Conservation (phyloP, 2,797 vertebrate species). For the Eremophila alpestris region DNA sequence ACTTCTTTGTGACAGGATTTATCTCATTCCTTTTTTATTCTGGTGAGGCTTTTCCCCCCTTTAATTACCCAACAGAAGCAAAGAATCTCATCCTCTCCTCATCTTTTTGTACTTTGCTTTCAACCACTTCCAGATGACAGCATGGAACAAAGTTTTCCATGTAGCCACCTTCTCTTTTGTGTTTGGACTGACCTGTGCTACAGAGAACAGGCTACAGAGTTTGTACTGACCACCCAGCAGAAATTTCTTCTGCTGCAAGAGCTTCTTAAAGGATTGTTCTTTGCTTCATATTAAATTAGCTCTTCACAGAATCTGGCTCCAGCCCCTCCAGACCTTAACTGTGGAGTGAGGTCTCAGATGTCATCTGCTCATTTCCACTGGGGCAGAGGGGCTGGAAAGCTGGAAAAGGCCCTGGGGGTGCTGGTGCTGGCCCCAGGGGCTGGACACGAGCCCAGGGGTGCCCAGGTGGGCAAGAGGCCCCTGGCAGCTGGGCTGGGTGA, state of each 20-base stretch:
- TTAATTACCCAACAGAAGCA: constrained; percentile 54
- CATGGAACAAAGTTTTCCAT: background rate
- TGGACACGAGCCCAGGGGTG: background rate
- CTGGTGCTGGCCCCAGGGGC: background rate
- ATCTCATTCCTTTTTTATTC: background rate
- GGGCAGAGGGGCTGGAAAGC: background rate
- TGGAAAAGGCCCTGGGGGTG: background rate
- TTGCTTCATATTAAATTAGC: background rate
- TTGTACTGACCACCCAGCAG: background rate
- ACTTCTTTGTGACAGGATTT: constrained; percentile 22
- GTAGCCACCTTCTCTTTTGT: background rate
- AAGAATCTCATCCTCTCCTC: constrained; percentile 26
- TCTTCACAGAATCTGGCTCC: background rate
- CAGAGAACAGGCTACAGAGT: background rate
- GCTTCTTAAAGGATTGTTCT: background rate
- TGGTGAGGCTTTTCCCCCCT: background rate
- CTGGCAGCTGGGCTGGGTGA: background rate
- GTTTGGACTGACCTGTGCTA: background rate
- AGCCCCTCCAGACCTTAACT: background rate
- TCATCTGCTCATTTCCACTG: background rate
- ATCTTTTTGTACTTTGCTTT: constrained; percentile 23
- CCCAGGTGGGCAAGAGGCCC: background rate
- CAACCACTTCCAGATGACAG: constrained; percentile 50
- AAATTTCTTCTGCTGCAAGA: background rate
- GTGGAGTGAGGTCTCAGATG: background rate